Percentiles rank a stretch among this genome's conserved stretches.
Evolutionary conservation across 2,888 invertebrate genomes (phyloP).

Genomic region (Nymphalis polychloros): DNA sequence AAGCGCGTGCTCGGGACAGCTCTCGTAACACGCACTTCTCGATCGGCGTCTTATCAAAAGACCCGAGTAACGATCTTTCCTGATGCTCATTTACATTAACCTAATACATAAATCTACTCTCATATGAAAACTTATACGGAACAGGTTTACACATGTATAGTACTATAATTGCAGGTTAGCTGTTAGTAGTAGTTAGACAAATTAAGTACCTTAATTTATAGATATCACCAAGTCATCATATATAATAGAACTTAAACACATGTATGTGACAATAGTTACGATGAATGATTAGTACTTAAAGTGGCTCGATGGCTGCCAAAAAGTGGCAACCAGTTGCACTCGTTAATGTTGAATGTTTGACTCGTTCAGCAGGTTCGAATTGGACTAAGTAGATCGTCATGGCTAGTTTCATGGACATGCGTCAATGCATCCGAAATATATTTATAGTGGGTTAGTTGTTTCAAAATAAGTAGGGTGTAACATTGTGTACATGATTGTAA

Average conservation of each 20-base stretch:
- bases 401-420: constrained; percentile 51
- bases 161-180: background rate
- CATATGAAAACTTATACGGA: background rate
- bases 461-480: constrained; percentile 21
- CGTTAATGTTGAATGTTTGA: constrained; percentile 43
- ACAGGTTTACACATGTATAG: background rate
- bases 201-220: constrained; percentile 2
- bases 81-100: constrained; percentile 12
- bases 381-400: constrained; percentile 58
- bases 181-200: constrained; percentile 10
- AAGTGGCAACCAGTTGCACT: constrained; percentile 64
- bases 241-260: constrained; percentile 9
- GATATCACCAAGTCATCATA: constrained; percentile 1
- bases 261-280: constrained; percentile 4
- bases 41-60: constrained; percentile 59
- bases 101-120: background rate
- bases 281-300: constrained; percentile 59
- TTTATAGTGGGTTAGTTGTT: constrained; percentile 17
- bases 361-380: constrained; percentile 48
- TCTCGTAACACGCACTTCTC: constrained; percentile 64
- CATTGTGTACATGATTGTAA: constrained; percentile 7
- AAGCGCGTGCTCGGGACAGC: constrained; percentile 71
- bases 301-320: constrained; percentile 51
- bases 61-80: constrained; percentile 41
- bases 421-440: constrained; percentile 46